A percentile compares a stretch with the other conserved stretches of the same genome.
These are phyloP conservation scores for Clitarchus hookeri DNA, from an alignment of 2,888 invertebrate genomes.

Conservation along the genomic window DNA sequence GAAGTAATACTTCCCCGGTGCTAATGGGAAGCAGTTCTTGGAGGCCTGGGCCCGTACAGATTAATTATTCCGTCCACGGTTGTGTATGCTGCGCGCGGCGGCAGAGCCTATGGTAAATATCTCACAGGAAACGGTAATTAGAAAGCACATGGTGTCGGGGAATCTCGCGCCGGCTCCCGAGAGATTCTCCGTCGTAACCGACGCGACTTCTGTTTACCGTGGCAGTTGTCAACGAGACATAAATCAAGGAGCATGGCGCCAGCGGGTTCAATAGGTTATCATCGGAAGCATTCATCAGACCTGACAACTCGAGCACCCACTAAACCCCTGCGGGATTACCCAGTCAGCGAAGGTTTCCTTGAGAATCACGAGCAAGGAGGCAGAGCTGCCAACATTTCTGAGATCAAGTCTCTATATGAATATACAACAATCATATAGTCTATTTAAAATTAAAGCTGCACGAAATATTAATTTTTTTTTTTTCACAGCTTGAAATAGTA, in stretches of 20 bases:
- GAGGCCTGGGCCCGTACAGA: background rate
- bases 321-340: background rate
- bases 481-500: too few relatives aligned
- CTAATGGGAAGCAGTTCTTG: background rate
- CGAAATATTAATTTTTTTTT: too few relatives aligned
- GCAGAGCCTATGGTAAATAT: background rate
- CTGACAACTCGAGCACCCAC: background rate
- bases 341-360: background rate
- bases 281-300: background rate
- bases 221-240: conserved; percentile 1
- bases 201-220: background rate
- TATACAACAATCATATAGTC: too few relatives aligned
- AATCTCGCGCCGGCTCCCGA: background rate
- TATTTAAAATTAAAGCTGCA: too few relatives aligned
- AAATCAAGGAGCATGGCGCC: background rate
- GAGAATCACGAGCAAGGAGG: background rate
- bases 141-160: background rate
- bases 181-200: background rate
- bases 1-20: too few relatives aligned
- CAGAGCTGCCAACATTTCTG: too few relatives aligned
- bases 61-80: background rate
- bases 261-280: conserved; percentile 1
- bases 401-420: too few relatives aligned
- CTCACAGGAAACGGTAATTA: conserved; percentile 8
- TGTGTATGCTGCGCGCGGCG: background rate